Conservation (phyloP, 2,888 invertebrate genomes). For the Andrena flavipes region DNA sequence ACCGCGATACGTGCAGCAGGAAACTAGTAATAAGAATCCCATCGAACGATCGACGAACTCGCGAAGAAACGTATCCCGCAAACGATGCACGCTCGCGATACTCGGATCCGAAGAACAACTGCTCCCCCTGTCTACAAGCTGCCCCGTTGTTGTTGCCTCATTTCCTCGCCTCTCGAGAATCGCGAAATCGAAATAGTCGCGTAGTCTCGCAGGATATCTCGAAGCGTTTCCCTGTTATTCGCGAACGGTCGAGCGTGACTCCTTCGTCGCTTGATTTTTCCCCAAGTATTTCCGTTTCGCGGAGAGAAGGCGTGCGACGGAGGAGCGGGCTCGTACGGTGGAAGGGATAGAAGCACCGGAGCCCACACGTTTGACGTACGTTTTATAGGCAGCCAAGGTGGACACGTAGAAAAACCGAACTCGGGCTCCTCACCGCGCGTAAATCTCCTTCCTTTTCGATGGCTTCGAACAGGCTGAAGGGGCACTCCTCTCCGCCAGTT, state of each 20-base stretch:
- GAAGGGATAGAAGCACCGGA: constrained; percentile 48
- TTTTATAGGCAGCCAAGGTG: constrained; percentile 68
- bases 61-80: constrained; percentile 62
- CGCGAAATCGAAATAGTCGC: neutral
- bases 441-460: constrained; percentile 64
- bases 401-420: constrained; percentile 63
- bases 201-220: no score
- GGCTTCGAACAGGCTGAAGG: constrained; percentile 17
- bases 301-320: neutral
- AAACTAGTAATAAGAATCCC: constrained; percentile 71
- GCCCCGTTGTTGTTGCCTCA: constrained; percentile 1
- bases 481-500: constrained; percentile 31
- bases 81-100: constrained; percentile 66
- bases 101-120: constrained; percentile 46
- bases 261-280: constrained; percentile 30
- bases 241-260: neutral
- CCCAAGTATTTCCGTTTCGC: constrained; percentile 43
- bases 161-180: neutral
- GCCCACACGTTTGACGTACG: constrained; percentile 64
- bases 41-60: constrained; percentile 73
- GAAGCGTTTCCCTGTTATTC: neutral
- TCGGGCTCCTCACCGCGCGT: constrained; percentile 46
- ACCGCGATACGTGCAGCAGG: constrained; percentile 64
- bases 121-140: neutral
- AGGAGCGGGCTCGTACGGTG: constrained; percentile 27